A percentile compares a stretch with the other conserved stretches of the same genome.
Evolutionary conservation across 2,797 vertebrate genomes (phyloP).

Genomic region (Tapera naevia): DNA sequence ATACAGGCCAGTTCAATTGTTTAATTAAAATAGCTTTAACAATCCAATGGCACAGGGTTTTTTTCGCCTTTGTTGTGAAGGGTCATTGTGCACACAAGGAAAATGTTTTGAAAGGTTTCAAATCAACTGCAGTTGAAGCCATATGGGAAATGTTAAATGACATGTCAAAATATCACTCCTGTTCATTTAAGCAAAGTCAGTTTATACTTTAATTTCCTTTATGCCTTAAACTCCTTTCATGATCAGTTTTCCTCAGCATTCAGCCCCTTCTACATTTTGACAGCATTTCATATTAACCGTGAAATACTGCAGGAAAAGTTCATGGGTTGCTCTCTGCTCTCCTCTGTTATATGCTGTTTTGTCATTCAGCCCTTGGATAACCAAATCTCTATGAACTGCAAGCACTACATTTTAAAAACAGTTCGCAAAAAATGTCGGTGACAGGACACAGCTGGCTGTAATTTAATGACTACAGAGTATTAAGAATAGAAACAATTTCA

Average conservation of each 20-base stretch:
- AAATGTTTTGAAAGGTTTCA: conserved; percentile 6
- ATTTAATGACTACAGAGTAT: conserved; percentile 46
- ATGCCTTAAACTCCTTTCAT: background rate
- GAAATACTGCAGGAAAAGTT: background rate
- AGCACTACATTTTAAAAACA: background rate
- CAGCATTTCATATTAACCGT: background rate
- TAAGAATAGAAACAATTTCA: conserved; percentile 45
- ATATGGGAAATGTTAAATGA: conserved; percentile 25
- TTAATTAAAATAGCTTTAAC: background rate
- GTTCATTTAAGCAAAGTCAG: background rate
- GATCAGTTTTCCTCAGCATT: background rate
- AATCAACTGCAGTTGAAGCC: background rate
- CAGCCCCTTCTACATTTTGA: background rate
- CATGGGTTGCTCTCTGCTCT: background rate
- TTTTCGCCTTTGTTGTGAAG: background rate
- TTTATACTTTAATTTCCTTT: conserved; percentile 22
- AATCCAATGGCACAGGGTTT: background rate
- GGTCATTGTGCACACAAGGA: background rate
- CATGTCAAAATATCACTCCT: conserved; percentile 35
- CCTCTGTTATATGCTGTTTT: background rate
- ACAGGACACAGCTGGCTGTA: conserved; percentile 41
- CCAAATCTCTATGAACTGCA: background rate
- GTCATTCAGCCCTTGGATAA: background rate
- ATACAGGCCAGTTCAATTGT: background rate
- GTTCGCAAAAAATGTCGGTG: conserved; percentile 19